Base-by-base conservation (phyloP, 2,797 vertebrate species). In the Anguilla pacifica region DNA sequence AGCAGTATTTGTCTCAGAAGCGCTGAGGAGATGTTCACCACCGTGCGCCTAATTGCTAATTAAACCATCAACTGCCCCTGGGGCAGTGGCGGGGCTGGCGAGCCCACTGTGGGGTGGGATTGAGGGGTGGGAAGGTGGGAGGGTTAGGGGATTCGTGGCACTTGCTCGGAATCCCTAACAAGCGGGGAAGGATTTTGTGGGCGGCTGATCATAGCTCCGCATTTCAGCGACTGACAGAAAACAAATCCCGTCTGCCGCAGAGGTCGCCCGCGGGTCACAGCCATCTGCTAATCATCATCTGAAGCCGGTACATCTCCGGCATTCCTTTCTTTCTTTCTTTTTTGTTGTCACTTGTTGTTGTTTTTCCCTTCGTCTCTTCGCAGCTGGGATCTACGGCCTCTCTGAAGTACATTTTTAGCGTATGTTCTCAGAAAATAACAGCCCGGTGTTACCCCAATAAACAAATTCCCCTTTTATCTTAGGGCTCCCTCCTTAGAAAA, bases 41-140 rank as follows among this genome's bases (percentile, higher is more conserved):
- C 84, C 88, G 87, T 85, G 84, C 72, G 86, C 51, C 88, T 91
- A 90, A 91, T 89, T 86, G 88, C 88, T 91, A 89, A 92, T 92
- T 90, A 92, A 89, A 89, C 88, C 90, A 88, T 90, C 89, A 91
- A 87, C 90, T 90, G 87, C 87, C 55, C 84, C n/a, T 35, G 31
- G 85, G 59, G 81, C 86, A 70, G 46, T 86, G 39, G 49, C 35
- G 53, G 83, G 43, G 85, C 70, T 89, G 89, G 79, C 85, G 89
- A 88, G 25, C 84, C 77, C 85, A 51, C 77, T 70, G 79, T 72
- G 57, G 74, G 88, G 13, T 17, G 25, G 39, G 31, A 25, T 83
- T 35, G 2, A 13, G 83, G 46, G 61, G 35, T 7, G 74, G 74
- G 74, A 35, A 15, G 31, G 39, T 43, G 74, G 74, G 70, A 35